A percentile compares a stretch with the other conserved stretches of the same genome.
Conservation (phyloP, 2,888 invertebrate genomes). For the Molanna angustata region DNA sequence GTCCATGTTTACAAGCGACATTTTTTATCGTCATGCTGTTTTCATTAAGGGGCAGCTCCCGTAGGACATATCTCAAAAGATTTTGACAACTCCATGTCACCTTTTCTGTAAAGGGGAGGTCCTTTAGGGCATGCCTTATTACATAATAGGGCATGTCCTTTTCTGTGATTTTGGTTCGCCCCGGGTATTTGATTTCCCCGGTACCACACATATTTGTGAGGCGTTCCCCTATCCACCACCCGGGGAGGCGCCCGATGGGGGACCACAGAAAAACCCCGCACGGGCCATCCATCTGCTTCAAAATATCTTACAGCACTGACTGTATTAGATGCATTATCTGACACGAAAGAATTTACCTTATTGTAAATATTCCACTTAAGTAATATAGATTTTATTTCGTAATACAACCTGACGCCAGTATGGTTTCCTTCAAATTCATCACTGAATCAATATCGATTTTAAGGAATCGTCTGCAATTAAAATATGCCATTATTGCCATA, state of each 20-base stretch:
- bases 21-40: not conserved
- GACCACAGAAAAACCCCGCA: slow-evolving; percentile 3
- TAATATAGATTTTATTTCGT: too few relatives aligned
- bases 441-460: too few relatives aligned
- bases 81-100: not conserved
- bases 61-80: not conserved
- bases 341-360: too few relatives aligned
- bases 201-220: slow-evolving; percentile 1
- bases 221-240: slow-evolving; percentile 5
- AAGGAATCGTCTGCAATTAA: too few relatives aligned
- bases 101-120: not conserved
- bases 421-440: too few relatives aligned
- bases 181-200: slow-evolving; percentile 3
- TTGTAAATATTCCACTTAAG: too few relatives aligned
- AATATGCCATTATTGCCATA: too few relatives aligned
- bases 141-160: not conserved
- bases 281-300: too few relatives aligned
- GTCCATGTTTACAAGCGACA: slow-evolving; percentile 1
- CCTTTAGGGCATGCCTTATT: not conserved
- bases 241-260: slow-evolving; percentile 5
- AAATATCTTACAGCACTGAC: too few relatives aligned
- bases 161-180: slow-evolving; percentile 3
- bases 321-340: too few relatives aligned
- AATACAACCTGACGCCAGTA: too few relatives aligned
- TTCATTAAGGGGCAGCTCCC: not conserved